Evolutionary conservation across 2,797 vertebrate species (phyloP).

Genomic region (Bryconaethiops microstoma): DNA sequence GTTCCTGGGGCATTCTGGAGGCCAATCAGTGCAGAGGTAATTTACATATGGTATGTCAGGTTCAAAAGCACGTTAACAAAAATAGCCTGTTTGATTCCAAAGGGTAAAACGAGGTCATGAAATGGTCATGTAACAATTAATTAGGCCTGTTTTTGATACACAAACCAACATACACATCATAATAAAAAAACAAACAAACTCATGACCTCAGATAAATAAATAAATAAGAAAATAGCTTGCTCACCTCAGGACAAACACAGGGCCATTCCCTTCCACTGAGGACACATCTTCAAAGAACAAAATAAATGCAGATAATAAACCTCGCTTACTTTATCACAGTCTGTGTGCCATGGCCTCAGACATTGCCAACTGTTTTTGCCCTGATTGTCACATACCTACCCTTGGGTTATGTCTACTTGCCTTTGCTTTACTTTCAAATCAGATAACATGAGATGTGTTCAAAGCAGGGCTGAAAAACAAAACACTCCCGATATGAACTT

Average conservation of each 20-base stretch:
- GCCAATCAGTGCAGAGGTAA: too few species aligned
- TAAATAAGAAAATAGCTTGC: background rate
- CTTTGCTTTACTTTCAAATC: background rate
- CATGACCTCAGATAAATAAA: background rate
- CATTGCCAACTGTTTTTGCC: background rate
- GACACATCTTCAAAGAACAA: background rate
- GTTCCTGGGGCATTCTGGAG: too few species aligned
- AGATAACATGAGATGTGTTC: background rate
- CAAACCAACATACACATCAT: background rate
- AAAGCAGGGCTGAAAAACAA: background rate
- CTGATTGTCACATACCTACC: background rate
- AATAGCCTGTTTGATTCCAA: background rate
- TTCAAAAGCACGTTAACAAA: background rate
- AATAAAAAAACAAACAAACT: too few species aligned
- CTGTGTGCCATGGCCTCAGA: background rate
- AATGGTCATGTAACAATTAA: background rate
- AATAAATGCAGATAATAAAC: constrained; percentile 12
- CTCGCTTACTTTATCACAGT: background rate
- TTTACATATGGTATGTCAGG: too few species aligned
- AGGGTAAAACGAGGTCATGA: background rate
- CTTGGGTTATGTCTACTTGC: background rate
- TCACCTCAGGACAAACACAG: background rate
- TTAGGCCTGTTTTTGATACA: background rate
- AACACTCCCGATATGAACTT: background rate
- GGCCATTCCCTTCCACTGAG: background rate